phyloP scores from a whole-genome alignment of 2,797 vertebrate species.

The Anabacerthia variegaticeps region DNA sequence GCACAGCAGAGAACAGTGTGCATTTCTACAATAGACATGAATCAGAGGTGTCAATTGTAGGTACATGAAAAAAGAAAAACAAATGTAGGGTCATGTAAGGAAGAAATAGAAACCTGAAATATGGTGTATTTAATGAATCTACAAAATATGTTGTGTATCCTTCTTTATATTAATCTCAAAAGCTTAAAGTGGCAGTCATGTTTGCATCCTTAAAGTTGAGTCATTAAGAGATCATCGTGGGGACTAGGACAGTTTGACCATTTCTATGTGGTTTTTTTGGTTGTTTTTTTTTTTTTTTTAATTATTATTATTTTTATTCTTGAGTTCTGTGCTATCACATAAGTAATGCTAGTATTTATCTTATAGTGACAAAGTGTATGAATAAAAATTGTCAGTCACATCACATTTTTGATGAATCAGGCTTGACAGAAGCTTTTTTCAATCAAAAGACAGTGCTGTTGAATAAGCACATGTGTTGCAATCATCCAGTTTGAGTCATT shows the following conservation, averaged over 20 bases:
- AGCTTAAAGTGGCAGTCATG: background rate
- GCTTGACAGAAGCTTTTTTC: background rate
- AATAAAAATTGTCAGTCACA: background rate
- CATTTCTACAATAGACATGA: background rate
- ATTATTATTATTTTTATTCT: background rate
- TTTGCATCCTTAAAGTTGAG: background rate
- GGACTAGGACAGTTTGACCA: background rate
- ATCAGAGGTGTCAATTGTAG: background rate
- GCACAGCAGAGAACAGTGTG: background rate
- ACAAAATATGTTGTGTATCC: background rate
- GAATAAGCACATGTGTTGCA: background rate
- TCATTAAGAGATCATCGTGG: background rate
- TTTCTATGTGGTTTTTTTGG: background rate
- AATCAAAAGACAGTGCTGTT: background rate
- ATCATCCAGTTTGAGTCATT: background rate
- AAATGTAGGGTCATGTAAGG: background rate
- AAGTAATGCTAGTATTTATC: background rate
- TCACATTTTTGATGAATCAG: background rate
- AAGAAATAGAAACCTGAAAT: background rate
- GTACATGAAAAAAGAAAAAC: background rate
- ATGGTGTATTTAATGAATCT: background rate
- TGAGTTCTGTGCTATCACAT: background rate
- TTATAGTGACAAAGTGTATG: background rate
- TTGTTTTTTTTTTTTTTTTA: no score
- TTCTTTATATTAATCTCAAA: background rate